These are phyloP conservation scores for Campoplex capitator DNA, from an alignment of 2,888 invertebrate genomes.

Conservation along the genomic window DNA sequence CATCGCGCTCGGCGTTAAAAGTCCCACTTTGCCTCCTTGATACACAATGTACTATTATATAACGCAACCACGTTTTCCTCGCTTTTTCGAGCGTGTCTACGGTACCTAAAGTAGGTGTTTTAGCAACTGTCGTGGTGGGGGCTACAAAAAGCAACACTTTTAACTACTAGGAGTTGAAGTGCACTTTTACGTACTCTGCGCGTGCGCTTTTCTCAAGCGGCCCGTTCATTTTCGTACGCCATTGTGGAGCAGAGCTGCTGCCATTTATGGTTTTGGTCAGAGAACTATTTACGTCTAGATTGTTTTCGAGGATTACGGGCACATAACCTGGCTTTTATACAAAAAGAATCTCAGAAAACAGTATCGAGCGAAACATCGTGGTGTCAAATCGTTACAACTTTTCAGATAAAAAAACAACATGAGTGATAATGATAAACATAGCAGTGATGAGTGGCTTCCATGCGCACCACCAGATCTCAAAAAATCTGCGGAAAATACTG, in stretches of 20 bases:
- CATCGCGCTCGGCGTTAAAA: no score
- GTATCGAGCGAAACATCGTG: background rate
- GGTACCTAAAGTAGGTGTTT: no score
- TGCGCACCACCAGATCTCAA: conserved; percentile 5
- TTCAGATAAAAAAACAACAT: background rate
- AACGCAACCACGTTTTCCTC: no score
- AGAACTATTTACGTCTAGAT: background rate
- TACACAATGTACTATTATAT: no score
- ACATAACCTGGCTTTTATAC: conserved; percentile 13
- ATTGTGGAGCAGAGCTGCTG: conserved; percentile 4
- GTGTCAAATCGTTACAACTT: background rate
- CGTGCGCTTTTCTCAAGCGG: conserved; percentile 1
- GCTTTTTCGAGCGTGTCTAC: no score
- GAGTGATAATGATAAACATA: conserved; percentile 18
- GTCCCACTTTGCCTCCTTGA: no score
- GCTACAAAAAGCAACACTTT: background rate
- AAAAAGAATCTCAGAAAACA: background rate
- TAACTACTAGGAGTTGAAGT: background rate
- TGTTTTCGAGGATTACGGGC: background rate
- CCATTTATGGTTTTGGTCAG: background rate
- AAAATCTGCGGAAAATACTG: conserved; percentile 11
- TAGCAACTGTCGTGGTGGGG: no score
- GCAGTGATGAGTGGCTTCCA: conserved; percentile 25
- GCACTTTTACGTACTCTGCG: background rate
- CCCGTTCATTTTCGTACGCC: conserved; percentile 3